phyloP scores from a whole-genome alignment of 1,140 invertebrate genomes.

The Nasonia longicornis region DNA sequence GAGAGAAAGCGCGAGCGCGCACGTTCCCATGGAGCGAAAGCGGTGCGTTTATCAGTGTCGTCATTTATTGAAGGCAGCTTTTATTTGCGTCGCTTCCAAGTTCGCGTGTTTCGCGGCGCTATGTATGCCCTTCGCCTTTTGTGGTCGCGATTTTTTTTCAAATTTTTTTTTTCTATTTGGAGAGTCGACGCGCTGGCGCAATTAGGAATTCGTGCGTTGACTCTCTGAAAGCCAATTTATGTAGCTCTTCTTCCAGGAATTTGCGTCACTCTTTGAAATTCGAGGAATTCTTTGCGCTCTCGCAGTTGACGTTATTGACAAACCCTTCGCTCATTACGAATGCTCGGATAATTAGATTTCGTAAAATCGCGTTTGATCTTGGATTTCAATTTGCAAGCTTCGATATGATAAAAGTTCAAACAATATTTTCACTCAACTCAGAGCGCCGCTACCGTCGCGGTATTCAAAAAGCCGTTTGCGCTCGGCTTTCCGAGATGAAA shows the following conservation, averaged over 20 bases:
- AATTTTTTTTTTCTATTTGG: neutral
- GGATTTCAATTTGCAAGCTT: no score
- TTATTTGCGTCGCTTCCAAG: slow-evolving; percentile 39
- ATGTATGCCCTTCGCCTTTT: slow-evolving; percentile 10
- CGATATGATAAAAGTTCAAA: neutral
- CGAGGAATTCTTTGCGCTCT: neutral
- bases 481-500: neutral
- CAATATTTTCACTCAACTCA: neutral
- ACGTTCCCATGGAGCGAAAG: neutral
- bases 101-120: neutral
- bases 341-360: no score
- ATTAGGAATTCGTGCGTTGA: neutral
- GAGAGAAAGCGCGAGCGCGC: neutral
- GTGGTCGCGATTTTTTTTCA: neutral
- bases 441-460: no score
- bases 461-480: neutral
- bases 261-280: neutral
- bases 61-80: slow-evolving; percentile 47
- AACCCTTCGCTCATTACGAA: neutral
- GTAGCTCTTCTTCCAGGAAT: neutral
- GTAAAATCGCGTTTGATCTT: no score
- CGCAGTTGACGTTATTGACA: neutral
- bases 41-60: slow-evolving; percentile 47
- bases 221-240: neutral
- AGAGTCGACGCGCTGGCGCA: neutral